These are phyloP conservation scores for Anastrepha obliqua DNA, from an alignment of 1,140 invertebrate genomes.

Conservation along the genomic window DNA sequence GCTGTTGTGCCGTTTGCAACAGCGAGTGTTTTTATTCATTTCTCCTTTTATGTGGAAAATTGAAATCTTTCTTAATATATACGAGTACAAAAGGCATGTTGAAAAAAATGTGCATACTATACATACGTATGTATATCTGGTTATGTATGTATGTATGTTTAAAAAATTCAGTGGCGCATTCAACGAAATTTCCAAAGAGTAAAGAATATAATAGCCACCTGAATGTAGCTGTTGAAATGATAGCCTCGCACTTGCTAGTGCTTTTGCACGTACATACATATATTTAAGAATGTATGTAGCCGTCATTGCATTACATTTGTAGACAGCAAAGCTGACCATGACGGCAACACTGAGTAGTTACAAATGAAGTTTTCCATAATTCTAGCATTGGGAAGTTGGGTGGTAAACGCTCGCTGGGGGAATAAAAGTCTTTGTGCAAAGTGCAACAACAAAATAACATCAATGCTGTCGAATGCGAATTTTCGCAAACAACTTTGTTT, in stretches of 20 bases:
- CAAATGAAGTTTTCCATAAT: not conserved
- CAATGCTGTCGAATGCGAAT: not conserved
- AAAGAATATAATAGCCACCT: slow-evolving; percentile 24
- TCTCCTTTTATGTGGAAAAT: slow-evolving; percentile 46
- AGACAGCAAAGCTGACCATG: slow-evolving; percentile 24
- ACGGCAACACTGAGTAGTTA: not conserved
- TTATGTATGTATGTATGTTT: not conserved
- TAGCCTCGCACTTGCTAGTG: not conserved
- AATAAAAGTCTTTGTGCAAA: not conserved
- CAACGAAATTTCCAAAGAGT: not conserved
- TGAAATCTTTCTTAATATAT: slow-evolving; percentile 38
- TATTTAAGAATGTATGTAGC: too few species aligned
- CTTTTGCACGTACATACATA: not conserved
- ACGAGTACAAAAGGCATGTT: slow-evolving; percentile 13
- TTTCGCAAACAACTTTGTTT: not conserved
- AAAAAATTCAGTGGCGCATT: slow-evolving; percentile 11
- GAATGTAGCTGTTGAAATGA: slow-evolving; percentile 46
- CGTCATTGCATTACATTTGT: not conserved
- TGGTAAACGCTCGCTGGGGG: not conserved
- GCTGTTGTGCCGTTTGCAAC: not conserved
- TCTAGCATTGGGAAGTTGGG: not conserved
- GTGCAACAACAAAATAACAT: not conserved
- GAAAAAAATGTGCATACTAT: not conserved
- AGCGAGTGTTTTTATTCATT: slow-evolving; percentile 1
- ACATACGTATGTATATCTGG: not conserved